A percentile compares a stretch with the other conserved stretches of the same genome.
phyloP scores from a whole-genome alignment of 2,888 invertebrate genomes.

The Rotaria macrura region DNA sequence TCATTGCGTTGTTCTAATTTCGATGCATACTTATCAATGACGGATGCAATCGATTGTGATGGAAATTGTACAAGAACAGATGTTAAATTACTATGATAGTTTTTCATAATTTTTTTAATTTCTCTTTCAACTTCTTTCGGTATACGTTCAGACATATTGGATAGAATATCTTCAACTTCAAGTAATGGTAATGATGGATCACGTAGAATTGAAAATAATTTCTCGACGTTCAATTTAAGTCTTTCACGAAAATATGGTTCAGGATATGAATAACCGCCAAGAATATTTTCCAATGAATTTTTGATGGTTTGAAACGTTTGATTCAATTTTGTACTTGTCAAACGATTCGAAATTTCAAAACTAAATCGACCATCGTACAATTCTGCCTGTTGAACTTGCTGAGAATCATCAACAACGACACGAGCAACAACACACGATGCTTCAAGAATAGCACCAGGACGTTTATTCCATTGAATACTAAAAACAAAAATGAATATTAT shows the following conservation, averaged over 20 bases:
- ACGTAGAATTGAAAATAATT: slow-evolving; percentile 77
- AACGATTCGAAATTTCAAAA: not conserved
- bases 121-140: slow-evolving; percentile 84
- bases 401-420: slow-evolving; percentile 77
- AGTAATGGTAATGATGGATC: slow-evolving; percentile 85
- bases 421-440: slow-evolving; percentile 75
- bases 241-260: slow-evolving; percentile 51
- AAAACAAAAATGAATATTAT: not conserved
- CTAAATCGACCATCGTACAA: slow-evolving; percentile 21
- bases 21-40: slow-evolving; percentile 25
- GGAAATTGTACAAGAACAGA: slow-evolving; percentile 93
- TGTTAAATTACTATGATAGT: slow-evolving; percentile 88
- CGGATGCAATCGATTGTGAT: slow-evolving; percentile 62
- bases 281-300: slow-evolving; percentile 70
- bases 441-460: slow-evolving; percentile 83
- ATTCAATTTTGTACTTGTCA: slow-evolving; percentile 69
- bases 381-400: slow-evolving; percentile 61
- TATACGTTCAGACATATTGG: slow-evolving; percentile 88
- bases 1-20: slow-evolving; percentile 52
- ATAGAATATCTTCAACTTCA: slow-evolving; percentile 74
- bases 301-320: slow-evolving; percentile 70
- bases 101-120: slow-evolving; percentile 77
- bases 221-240: slow-evolving; percentile 40
- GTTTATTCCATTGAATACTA: slow-evolving; percentile 52
- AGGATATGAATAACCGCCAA: slow-evolving; percentile 62